phyloP scores from a whole-genome alignment of 2,113 vertebrate genomes.

The Dryoscopus gambensis region DNA sequence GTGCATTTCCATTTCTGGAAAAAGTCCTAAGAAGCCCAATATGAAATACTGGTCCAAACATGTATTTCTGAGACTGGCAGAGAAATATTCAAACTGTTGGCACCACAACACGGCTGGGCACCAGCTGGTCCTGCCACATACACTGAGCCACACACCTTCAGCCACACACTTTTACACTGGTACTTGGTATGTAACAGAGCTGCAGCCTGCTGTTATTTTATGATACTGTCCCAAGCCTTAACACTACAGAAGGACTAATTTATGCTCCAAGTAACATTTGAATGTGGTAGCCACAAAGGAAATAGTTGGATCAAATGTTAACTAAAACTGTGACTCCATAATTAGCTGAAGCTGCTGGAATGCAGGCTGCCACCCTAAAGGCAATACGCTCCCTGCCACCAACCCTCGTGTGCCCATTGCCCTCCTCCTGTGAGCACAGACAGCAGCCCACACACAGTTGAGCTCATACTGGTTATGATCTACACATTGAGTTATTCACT shows the following conservation, averaged over 20 bases:
- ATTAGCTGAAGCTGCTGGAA: background rate
- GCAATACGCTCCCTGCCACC: background rate
- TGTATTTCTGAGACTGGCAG: background rate
- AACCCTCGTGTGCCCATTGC: rapidly evolving
- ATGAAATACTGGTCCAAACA: background rate
- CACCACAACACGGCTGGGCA: background rate
- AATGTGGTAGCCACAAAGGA: background rate
- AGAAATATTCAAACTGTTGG: background rate
- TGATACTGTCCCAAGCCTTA: background rate
- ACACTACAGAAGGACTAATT: background rate
- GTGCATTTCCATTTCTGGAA: background rate
- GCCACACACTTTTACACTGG: background rate
- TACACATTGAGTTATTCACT: background rate
- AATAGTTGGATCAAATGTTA: background rate
- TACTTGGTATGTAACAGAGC: background rate
- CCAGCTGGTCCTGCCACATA: background rate
- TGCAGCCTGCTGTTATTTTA: background rate
- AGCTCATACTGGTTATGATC: background rate
- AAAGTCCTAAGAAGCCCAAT: background rate
- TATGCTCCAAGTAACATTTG: background rate
- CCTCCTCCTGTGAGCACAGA: background rate
- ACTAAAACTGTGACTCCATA: background rate
- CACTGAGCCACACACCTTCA: background rate
- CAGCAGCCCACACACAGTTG: background rate
- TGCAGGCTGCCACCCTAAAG: background rate